Evolutionary conservation across 2,113 vertebrate genomes (phyloP).

Genomic region (Trichechus manatus): DNA sequence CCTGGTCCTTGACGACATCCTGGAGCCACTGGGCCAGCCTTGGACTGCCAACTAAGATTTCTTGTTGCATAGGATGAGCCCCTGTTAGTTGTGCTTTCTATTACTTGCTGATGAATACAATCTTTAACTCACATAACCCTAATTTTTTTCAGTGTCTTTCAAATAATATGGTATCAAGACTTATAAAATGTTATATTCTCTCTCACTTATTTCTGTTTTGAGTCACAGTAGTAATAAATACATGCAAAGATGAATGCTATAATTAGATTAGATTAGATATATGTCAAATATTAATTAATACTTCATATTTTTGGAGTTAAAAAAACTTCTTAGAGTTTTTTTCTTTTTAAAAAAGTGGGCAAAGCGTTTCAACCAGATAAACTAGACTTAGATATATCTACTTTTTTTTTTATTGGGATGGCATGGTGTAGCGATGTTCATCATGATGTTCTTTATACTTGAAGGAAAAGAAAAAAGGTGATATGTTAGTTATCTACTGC

Average conservation of each 20-base stretch:
- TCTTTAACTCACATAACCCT: not conserved
- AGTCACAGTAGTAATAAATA: not conserved
- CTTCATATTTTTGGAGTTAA: not conserved
- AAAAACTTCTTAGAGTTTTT: not conserved
- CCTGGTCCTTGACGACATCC: not conserved
- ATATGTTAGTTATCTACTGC: not conserved
- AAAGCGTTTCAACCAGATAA: not conserved
- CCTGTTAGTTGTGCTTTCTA: not conserved
- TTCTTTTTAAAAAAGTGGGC: no score
- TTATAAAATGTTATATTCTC: not conserved
- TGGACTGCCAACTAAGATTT: not conserved
- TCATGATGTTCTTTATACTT: not conserved
- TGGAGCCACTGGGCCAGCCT: not conserved
- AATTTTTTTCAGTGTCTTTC: not conserved
- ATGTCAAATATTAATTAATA: not conserved
- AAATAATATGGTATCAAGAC: not conserved
- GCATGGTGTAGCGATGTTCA: not conserved
- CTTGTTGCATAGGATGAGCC: not conserved
- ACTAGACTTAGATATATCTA: not conserved
- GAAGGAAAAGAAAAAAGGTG: no score
- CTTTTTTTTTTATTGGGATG: not conserved
- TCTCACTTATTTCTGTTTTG: constrained; percentile 1
- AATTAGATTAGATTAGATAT: not conserved
- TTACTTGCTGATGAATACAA: not conserved
- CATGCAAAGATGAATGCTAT: not conserved